Percentiles rank a stretch among this genome's conserved stretches.
These are phyloP conservation scores for Sus cebifrons DNA, from an alignment of 2,797 vertebrate genomes.

Conservation along the genomic window DNA sequence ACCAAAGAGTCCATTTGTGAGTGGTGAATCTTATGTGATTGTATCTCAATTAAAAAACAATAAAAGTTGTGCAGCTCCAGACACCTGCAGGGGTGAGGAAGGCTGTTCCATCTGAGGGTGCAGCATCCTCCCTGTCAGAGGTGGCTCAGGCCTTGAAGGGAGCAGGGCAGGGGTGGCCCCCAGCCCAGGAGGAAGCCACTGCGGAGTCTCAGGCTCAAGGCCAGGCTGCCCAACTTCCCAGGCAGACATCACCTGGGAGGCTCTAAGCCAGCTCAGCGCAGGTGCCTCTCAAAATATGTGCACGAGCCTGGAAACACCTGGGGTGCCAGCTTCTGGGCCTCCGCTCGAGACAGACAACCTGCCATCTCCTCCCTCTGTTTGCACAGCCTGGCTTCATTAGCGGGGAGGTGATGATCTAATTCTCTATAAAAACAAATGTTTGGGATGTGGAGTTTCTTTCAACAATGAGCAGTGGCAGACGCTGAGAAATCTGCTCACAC, in stretches of 20 bases:
- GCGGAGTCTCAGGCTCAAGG: not conserved
- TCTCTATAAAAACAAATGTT: slow-evolving; percentile 75
- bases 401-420: slow-evolving; percentile 82
- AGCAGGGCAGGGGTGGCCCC: not conserved
- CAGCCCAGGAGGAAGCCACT: not conserved
- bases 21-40: not conserved
- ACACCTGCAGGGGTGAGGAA: too few species aligned
- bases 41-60: not conserved
- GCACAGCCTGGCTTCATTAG: slow-evolving; percentile 80
- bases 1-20: not conserved
- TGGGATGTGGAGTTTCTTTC: slow-evolving; percentile 69
- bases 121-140: not conserved
- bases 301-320: slow-evolving; percentile 46
- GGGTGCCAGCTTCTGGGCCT: slow-evolving; percentile 62
- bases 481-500: slow-evolving; percentile 74
- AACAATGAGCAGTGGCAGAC: slow-evolving; percentile 81
- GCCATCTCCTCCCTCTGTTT: slow-evolving; percentile 64
- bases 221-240: not conserved
- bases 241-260: not conserved
- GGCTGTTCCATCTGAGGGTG: accelerated
- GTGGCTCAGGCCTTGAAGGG: too few species aligned
- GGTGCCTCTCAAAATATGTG: not conserved
- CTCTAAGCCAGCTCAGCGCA: not conserved
- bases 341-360: slow-evolving; percentile 59
- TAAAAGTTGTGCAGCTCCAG: not conserved